Percentiles rank a stretch among this genome's conserved stretches.
phyloP scores from a whole-genome alignment of 92 coral and sea anemone species.

The Desmophyllum pertusum region DNA sequence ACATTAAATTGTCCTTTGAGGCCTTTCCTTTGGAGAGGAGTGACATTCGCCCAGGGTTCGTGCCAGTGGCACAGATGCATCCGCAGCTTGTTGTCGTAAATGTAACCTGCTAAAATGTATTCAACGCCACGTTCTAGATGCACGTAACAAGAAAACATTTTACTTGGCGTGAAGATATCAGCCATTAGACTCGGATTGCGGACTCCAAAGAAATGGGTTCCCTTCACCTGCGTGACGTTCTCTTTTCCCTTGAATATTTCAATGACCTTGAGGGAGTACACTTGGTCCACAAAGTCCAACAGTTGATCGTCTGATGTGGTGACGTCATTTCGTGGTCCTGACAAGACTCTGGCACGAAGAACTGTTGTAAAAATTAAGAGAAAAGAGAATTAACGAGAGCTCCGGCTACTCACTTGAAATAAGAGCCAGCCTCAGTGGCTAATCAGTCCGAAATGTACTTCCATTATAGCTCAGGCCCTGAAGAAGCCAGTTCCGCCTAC shows the following conservation, averaged over 20 bases:
- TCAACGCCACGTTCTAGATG: not conserved
- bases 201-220: not conserved
- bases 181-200: not conserved
- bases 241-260: slow-evolving; percentile 24
- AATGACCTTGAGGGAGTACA: slow-evolving; percentile 10
- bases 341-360: slow-evolving; percentile 2
- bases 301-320: not conserved
- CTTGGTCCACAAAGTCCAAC: too few species aligned
- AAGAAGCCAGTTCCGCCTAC: too few species aligned
- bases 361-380: slow-evolving; percentile 11
- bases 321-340: slow-evolving; percentile 19
- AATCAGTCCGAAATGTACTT: not conserved
- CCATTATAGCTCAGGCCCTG: too few species aligned
- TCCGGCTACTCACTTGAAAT: not conserved
- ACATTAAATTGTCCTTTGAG: too few species aligned
- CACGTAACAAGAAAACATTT: not conserved
- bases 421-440: not conserved
- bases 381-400: too few species aligned
- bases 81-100: too few species aligned
- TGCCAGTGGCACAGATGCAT: too few species aligned
- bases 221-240: not conserved
- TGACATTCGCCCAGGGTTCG: too few species aligned
- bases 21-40: too few species aligned
- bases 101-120: not conserved
- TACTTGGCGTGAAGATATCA: not conserved